These are phyloP conservation scores for Eubucco bourcierii DNA, from an alignment of 2,113 vertebrate species.

Conservation along the genomic window DNA sequence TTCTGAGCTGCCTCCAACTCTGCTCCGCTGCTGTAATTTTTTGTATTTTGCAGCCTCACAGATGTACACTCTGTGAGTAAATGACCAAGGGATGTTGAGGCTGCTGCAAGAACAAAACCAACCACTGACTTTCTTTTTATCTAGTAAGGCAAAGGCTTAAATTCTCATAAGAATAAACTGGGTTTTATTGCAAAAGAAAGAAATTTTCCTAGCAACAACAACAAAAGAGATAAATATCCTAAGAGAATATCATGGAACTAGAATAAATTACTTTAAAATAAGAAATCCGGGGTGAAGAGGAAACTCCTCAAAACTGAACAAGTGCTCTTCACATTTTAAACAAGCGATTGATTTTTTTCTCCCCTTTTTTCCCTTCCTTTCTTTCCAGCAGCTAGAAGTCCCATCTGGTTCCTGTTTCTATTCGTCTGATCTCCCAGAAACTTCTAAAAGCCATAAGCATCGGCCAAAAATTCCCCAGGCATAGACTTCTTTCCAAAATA, in stretches of 20 bases:
- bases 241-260: background rate
- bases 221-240: conserved; percentile 35
- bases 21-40: background rate
- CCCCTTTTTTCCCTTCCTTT: background rate
- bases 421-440: conserved; percentile 71
- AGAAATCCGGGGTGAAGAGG: conserved; percentile 4
- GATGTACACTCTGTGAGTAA: conserved; percentile 18
- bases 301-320: conserved; percentile 54
- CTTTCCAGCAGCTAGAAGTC: conserved; percentile 60
- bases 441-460: conserved; percentile 71
- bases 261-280: conserved; percentile 11
- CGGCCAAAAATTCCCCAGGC: conserved; percentile 70
- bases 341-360: background rate
- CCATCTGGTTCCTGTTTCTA: conserved; percentile 75
- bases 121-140: conserved; percentile 40
- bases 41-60: background rate
- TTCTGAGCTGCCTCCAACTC: background rate
- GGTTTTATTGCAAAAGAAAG: conserved; percentile 20
- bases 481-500: conserved; percentile 70
- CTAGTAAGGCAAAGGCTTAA: conserved; percentile 33
- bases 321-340: conserved; percentile 57
- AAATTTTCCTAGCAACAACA: conserved; percentile 30
- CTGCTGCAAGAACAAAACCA: conserved; percentile 45
- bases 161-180: conserved; percentile 52
- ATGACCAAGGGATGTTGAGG: conserved; percentile 2